Percentiles rank a stretch among this genome's conserved stretches.
Conservation (phyloP, 2,113 vertebrate species). For the Toxostoma redivivum region DNA sequence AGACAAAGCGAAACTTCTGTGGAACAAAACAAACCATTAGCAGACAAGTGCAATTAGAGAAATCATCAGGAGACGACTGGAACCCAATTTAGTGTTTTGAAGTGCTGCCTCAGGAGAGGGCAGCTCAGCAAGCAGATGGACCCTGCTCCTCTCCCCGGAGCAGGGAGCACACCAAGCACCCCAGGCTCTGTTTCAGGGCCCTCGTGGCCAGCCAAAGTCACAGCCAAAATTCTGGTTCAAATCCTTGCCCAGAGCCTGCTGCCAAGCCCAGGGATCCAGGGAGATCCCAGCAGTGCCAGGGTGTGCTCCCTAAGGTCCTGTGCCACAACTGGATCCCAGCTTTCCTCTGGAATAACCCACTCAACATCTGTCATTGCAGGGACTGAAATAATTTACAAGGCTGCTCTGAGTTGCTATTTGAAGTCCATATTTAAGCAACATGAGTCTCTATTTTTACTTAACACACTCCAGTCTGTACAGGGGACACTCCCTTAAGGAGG, state of each 20-base stretch:
- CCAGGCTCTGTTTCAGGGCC: background rate
- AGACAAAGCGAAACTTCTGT: background rate
- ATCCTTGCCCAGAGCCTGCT: background rate
- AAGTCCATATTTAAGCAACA: accelerated
- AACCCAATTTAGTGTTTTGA: background rate
- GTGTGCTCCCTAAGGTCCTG: accelerated
- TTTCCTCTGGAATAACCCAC: background rate
- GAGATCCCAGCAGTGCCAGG: background rate
- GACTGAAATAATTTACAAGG: background rate
- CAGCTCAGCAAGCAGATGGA: background rate
- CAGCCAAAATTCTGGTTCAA: no score
- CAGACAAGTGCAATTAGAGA: background rate
- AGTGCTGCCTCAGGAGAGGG: background rate
- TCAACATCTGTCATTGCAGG: background rate
- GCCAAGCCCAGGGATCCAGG: background rate
- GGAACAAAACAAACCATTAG: background rate
- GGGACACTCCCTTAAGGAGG: background rate
- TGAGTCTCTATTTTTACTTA: background rate
- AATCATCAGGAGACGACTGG: background rate
- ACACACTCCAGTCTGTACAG: background rate
- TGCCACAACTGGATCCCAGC: background rate
- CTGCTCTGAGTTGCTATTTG: background rate
- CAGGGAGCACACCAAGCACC: background rate
- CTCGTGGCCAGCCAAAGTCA: background rate
- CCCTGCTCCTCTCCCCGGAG: accelerated